Percentiles rank a stretch among this genome's conserved stretches.
These are phyloP conservation scores for Malacoraja senta DNA, from an alignment of 2,797 vertebrate species.

Conservation along the genomic window DNA sequence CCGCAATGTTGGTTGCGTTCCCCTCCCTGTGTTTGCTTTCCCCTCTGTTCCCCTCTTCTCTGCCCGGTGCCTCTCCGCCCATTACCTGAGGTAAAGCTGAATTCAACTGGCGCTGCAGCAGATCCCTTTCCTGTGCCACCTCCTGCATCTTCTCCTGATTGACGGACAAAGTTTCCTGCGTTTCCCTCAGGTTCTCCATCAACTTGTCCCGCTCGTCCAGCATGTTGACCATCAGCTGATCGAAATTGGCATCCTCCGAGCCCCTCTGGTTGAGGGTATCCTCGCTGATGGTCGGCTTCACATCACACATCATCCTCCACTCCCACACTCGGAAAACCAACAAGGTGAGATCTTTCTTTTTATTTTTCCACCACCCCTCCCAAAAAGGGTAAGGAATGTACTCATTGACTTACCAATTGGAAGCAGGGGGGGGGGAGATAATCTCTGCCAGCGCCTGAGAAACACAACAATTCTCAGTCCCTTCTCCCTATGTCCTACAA, in stretches of 20 bases:
- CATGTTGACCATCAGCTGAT: slow-evolving; percentile 98
- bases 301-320: slow-evolving; percentile 83
- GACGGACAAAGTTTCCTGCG: slow-evolving; percentile 80
- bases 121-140: slow-evolving; percentile 82
- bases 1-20: neutral
- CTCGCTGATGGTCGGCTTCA: slow-evolving; percentile 96
- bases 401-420: neutral
- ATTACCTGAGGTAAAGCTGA: slow-evolving; percentile 89
- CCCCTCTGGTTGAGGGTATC: slow-evolving; percentile 79
- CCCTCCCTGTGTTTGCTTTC: no score
- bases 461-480: no score
- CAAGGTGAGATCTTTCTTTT: neutral
- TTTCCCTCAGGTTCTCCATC: slow-evolving; percentile 88
- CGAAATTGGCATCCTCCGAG: slow-evolving; percentile 86
- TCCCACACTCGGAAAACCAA: neutral
- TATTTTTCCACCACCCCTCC: no score
- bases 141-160: slow-evolving; percentile 87
- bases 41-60: no score
- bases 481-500: no score
- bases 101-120: slow-evolving; percentile 89
- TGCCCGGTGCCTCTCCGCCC: neutral
- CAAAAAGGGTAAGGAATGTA: neutral
- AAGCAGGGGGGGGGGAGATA: neutral
- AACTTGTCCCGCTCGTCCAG: slow-evolving; percentile 93
- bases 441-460: no score